Conservation (phyloP, 1,140 invertebrate species). For the Aphis gossypii region DNA sequence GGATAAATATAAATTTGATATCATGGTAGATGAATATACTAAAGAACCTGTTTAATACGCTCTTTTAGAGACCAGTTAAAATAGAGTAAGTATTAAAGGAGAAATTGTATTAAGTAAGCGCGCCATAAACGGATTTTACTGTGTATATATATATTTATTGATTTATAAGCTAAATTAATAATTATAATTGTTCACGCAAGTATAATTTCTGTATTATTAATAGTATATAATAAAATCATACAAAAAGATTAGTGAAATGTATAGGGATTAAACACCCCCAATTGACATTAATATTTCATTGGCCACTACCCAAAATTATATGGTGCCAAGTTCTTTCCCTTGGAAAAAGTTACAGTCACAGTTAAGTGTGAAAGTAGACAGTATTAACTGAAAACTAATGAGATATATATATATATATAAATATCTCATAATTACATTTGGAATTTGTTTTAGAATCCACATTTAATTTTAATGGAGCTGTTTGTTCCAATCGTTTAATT, state of each 20-base stretch:
- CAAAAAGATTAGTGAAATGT: background rate
- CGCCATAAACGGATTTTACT: no score
- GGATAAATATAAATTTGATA: no score
- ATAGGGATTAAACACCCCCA: background rate
- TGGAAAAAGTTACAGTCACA: background rate
- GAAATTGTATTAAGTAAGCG: no score
- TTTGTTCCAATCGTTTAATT: constrained; percentile 50
- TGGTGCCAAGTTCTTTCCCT: background rate
- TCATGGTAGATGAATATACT: no score
- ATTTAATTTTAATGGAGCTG: constrained; percentile 40
- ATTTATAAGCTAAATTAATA: no score
- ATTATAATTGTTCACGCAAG: no score
- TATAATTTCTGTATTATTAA: no score
- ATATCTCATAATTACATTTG: constrained; percentile 42
- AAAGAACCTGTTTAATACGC: no score
- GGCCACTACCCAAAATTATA: background rate
- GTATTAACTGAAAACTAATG: background rate
- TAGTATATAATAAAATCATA: background rate
- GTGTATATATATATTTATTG: no score
- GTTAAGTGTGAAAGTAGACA: background rate
- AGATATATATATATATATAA: no score
- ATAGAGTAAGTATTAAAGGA: no score
- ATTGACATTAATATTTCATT: background rate
- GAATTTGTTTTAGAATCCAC: constrained; percentile 47
- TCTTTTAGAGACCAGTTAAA: no score